Base-by-base conservation (phyloP, 1,140 invertebrate species). In the Drosophila funebris region DNA sequence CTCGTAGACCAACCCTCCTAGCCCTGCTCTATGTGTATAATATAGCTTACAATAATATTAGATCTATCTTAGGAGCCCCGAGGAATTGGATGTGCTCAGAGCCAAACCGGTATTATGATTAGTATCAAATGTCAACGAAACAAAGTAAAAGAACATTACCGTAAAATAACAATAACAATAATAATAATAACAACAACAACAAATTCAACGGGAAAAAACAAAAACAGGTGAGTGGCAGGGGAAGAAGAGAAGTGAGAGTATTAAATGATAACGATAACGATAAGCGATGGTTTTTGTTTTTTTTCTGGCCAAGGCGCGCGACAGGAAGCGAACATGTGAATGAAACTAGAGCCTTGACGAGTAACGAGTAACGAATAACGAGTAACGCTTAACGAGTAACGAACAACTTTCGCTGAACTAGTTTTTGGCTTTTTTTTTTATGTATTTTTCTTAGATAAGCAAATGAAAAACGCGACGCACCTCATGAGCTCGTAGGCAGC, bases 401-500 rank as follows among this genome's bases (percentile, higher is more conserved):
- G 58, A 73, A 22, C 20, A 39, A 48, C 31, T 9, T 57, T 37
- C 29, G 31, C 53, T 33, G 22, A 60, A 39, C 53, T 44, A 33
- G 18, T 11, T 33, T 36, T n/a, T 57, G 11, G 16, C 16, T 22
- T 57, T 7, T 62, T 53, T 8, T 43, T 9, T 20, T 48, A n/a
- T 71, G 48, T 7, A 18, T 29, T 57, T 53, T 7, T 64, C 36
- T 14, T 54, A 44, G 33, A 57, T 27, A 61, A 53, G 39, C 44
- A 70, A 63, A 74, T 69, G 53, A 48, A 63, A 73, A 74, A 67
- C 81, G 67, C 83, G 90, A 91, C 90, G 87, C 87, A 91, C 90
- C 90, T 91, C 90, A 91, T 90, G 69, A 91, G 75, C 48, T 90
- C 90, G 70, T 90, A 90, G 73, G 79, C 83, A 75, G 82, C 82